Conservation (phyloP, 2,113 vertebrate genomes). For the Toxotes chatareus region DNA sequence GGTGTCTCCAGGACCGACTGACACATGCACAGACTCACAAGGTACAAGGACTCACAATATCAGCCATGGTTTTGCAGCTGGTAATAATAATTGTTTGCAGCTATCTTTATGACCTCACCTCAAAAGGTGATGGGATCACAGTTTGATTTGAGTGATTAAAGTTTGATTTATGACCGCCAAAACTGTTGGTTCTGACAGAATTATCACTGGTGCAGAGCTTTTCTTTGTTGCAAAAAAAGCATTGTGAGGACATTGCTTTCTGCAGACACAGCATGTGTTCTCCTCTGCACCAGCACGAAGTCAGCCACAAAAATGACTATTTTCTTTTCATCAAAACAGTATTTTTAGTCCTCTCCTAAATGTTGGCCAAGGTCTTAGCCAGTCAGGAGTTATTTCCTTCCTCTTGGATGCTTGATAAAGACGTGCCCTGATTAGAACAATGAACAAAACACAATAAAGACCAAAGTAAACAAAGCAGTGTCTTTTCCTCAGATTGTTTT, state of each 20-base stretch:
- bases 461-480: not conserved
- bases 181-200: conserved; percentile 16
- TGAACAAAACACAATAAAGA: not conserved
- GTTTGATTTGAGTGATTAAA: not conserved
- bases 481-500: conserved; percentile 11
- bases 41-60: too few relatives aligned
- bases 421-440: not conserved
- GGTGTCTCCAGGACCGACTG: too few relatives aligned
- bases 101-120: not conserved
- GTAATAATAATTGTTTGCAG: too few relatives aligned
- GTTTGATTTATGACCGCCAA: conserved; percentile 19
- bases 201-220: not conserved
- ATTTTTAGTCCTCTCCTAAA: conserved; percentile 14
- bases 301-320: not conserved
- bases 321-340: conserved; percentile 23
- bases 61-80: too few relatives aligned
- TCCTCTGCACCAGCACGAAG: conserved; percentile 2
- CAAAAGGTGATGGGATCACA: not conserved
- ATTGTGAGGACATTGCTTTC: not conserved
- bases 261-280: conserved; percentile 12
- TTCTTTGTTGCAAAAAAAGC: not conserved
- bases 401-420: not conserved
- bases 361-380: not conserved
- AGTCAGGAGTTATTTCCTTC: not conserved
- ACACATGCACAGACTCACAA: too few relatives aligned